Base-by-base conservation (phyloP, 2,797 vertebrate species). In the Sebastes nivosus region DNA sequence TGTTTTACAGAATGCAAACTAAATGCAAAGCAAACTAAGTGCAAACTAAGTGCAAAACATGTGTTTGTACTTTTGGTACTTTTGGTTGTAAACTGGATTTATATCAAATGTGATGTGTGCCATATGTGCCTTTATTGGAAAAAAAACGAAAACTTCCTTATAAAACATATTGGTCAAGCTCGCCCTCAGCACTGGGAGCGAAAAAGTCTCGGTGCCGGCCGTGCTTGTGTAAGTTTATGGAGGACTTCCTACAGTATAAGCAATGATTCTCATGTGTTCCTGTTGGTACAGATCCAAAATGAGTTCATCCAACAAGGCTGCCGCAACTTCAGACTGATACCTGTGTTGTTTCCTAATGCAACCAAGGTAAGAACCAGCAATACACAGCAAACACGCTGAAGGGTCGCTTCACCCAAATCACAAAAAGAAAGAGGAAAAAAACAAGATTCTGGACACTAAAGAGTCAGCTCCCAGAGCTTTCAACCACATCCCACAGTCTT, bases 301-400 rank as follows among this genome's bases (percentile, higher is more conserved):
- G 97, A 99, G 89, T 99, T 97, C 92, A 99, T 99, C 94, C 97
- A 97, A 80, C 98, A 99, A 95, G 96, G 97, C 93, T 98, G 98
- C 81, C 95, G 97, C 93, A 99, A 99, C 91, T 99, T 98, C 93
- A 95, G 98, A 94, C 96, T 99, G 86, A 96, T 99, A 36, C 98
- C 98, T 7, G 98, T 99, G 73, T 92, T 99, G 87, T 99, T 99
- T 79, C 97, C 97, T 64, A 96, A 94, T 52, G 97, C 98, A 57
- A 96, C 87, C 65, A 97, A 97, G 96, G 98, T 98, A 92, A 95
- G 87, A 52, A 27, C n/a, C n/a, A 34, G 24, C 13, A 46, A 54
- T 27, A n/a, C 20, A 29, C 4, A 13, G 9, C 9, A 34, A 22
- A 32, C 20, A 42, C 7, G 38, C 1, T n/a, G 4, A 57, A 9